These are phyloP conservation scores for Pogonomyrmex barbatus DNA, from an alignment of 1,140 invertebrate genomes.

Conservation along the genomic window DNA sequence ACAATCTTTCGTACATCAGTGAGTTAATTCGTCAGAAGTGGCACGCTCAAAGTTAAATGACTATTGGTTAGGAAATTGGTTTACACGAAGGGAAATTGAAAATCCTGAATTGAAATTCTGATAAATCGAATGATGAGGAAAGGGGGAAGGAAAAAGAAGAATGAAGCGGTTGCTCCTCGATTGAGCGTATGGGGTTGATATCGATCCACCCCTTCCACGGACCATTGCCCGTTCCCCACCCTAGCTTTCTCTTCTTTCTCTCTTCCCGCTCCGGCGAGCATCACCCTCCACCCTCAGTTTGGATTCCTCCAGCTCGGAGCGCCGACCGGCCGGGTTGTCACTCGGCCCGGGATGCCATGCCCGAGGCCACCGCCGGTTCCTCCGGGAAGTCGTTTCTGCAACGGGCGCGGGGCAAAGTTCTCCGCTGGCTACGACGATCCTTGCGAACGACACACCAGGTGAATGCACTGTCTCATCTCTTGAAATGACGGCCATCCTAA, in stretches of 20 bases:
- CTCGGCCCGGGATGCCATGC: conserved; percentile 84
- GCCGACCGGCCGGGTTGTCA: conserved; percentile 72
- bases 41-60: neutral
- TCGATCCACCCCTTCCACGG: conserved; percentile 77
- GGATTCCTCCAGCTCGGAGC: conserved; percentile 63
- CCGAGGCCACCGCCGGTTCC: conserved; percentile 80
- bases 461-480: conserved; percentile 21
- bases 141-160: conserved; percentile 1
- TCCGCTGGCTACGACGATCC: conserved; percentile 80
- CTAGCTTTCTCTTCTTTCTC: conserved; percentile 42
- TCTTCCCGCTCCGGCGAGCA: conserved; percentile 48
- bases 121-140: neutral
- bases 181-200: conserved; percentile 77
- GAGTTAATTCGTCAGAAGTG: neutral
- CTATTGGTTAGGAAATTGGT: conserved; percentile 34
- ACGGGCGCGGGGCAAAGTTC: conserved; percentile 80
- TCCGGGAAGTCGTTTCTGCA: conserved; percentile 81
- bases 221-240: conserved; percentile 58
- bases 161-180: conserved; percentile 63
- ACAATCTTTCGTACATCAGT: neutral
- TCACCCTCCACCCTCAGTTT: conserved; percentile 63
- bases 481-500: neutral
- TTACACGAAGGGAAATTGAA: conserved; percentile 31
- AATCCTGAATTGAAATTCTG: conserved; percentile 9
- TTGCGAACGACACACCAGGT: conserved; percentile 79